Base-by-base conservation (phyloP, 2,797 vertebrate genomes). In the Huso huso region DNA sequence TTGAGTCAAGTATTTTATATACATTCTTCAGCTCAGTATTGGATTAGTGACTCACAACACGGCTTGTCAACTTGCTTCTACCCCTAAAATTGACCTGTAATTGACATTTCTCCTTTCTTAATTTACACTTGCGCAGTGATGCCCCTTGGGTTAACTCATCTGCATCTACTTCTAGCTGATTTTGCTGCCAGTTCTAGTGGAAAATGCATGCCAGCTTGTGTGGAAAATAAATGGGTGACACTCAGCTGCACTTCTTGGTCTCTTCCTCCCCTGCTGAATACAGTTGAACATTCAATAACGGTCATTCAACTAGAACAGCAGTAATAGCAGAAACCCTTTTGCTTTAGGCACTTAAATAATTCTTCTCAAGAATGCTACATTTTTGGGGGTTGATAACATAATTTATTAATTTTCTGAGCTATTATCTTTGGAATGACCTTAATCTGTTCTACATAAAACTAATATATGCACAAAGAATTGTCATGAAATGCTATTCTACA, bases 141-240 rank as follows among this genome's bases (percentile, higher is more conserved):
- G 23, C 51, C 9, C 49, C n/a, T 49, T 15, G 18, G 51, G 18
- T 6, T 48, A n/a, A 53, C 51, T 65, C 15, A 8, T 3, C 51
- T 37, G 48, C 52, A n/a, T 53, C 7, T 9, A 15, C 37, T n/a
- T 6, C 53, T 8, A 11, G 13, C 15, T 55, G 48, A 6, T 55
- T 65, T 12, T 6, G 12, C 15, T 64, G 64, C 18, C 9, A 53
- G 6, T 52, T 12, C 23, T 10, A 0, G 64, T 55, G 13, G 13
- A 65, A 65, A 55, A 65, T 58, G 64, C 51, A 57, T 48, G 52
- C n/a, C 9, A n/a, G 51, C 48, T 57, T 65, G 55, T 65, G 18
- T 10, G 11, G 18, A 37, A 51, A 58, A 58, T 10, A 10, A 2
- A 58, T 58, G 3, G 55, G 55, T 12, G 11, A 64, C 63, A 10